Evolutionary conservation across 2,888 invertebrate species (phyloP), one percentile per base, ranked within the genome.

Genomic region (Xanthostigma xanthostigma): DNA sequence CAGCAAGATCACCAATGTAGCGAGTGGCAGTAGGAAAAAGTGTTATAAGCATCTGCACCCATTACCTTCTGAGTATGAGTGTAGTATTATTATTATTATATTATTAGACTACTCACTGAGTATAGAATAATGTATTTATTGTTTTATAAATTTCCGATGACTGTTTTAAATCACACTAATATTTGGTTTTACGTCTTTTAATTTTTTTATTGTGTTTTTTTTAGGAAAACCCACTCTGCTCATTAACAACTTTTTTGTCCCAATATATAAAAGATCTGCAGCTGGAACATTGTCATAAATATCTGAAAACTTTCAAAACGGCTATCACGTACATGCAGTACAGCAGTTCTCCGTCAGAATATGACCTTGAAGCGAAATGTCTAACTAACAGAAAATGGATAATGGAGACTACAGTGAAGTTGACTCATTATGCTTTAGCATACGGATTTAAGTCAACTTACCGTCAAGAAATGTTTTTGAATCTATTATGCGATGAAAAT

Each of bases 381-480:
- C 56, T 69, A 8, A 66, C 64, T 5, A 78, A 76, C 56, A 74
- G 74, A 49, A 62, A 69, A 2, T 72, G 76, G 69, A 57, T 81
- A 44, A 74, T 78, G 54, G 68, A 60, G 48, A 70, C 76, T 0
- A 70, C 79, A 1, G 70, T 79, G 14, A 70, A 72, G 9, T 64
- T 85, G 33, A 66, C 81, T n/a, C 71, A 78, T 50, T 67, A 73
- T 2, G 74, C 79, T 2, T 61, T 86, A 1, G 73, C 74, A 47
- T 65, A 73, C 50, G 75, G 76, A 54, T 79, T 83, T 53, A 70
- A 71, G 38, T 84, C 82, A 46, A 70, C 75, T 0, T 71, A 72
- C 54, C 74, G 79, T 56, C 81, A 82, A 61, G 72, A 76, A 36
- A 72, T 76, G 55, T 77, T 84, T 53, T 63, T 87, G 2, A 69